Conservation (phyloP, 2,113 vertebrate species). For the Pleuronectes platessa region DNA sequence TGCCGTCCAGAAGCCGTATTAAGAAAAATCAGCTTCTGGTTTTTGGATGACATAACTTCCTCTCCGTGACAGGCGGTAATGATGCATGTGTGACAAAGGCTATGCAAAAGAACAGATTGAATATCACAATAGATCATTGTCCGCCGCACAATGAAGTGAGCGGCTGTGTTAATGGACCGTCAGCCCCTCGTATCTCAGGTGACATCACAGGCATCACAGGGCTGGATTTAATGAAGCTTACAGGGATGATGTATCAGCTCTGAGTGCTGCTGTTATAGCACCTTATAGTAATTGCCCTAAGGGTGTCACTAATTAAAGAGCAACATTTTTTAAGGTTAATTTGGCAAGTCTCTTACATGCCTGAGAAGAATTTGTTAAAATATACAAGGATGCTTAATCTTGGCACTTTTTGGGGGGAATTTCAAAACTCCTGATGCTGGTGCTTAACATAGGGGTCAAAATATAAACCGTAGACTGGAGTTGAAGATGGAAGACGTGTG, state of each 20-base stretch:
- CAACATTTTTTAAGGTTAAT: slow-evolving; percentile 25
- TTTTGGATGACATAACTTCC: slow-evolving; percentile 12
- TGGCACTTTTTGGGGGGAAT: neutral
- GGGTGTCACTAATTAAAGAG: slow-evolving; percentile 42
- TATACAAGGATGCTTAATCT: neutral
- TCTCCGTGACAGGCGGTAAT: slow-evolving; percentile 28
- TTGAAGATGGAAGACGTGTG: too few relatives aligned
- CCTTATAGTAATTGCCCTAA: slow-evolving; percentile 20
- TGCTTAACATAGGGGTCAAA: too few relatives aligned
- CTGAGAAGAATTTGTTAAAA: neutral
- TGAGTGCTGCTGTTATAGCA: slow-evolving; percentile 35
- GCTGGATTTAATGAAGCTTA: slow-evolving; percentile 50
- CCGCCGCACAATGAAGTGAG: slow-evolving; percentile 9
- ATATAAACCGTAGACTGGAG: too few relatives aligned
- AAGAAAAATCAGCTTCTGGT: neutral
- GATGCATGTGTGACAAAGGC: slow-evolving; percentile 41
- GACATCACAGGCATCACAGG: slow-evolving; percentile 48
- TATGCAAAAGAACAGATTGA: slow-evolving; percentile 38
- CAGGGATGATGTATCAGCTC: slow-evolving; percentile 40
- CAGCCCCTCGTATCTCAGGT: slow-evolving; percentile 51
- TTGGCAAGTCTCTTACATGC: slow-evolving; percentile 5
- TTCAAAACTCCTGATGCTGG: neutral
- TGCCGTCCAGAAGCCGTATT: neutral
- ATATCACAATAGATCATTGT: slow-evolving; percentile 49
- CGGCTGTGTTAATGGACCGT: slow-evolving; percentile 45